These are phyloP conservation scores for Oophaga pumilio DNA, from an alignment of 2,113 vertebrate genomes.

Conservation along the genomic window DNA sequence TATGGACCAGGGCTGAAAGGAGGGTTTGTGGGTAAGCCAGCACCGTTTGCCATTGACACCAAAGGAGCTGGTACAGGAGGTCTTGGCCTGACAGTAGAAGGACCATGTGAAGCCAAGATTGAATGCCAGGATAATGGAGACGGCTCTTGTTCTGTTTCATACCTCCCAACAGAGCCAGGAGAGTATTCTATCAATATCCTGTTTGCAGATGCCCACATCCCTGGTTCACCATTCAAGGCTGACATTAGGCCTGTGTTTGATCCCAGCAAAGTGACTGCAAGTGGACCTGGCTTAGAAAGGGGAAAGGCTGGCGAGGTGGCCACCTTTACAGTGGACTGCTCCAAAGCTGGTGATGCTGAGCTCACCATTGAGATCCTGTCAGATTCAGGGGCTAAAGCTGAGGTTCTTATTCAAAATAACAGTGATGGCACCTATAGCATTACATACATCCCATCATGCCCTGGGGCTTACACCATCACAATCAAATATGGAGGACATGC, in stretches of 20 bases:
- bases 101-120: constrained; percentile 76
- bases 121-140: constrained; percentile 77
- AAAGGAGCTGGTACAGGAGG: constrained; percentile 73
- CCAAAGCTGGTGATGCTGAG: constrained; percentile 87
- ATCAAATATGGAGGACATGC: constrained; percentile 93
- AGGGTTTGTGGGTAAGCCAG: constrained; percentile 67
- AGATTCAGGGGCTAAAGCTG: constrained; percentile 85
- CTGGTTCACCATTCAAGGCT: constrained; percentile 76
- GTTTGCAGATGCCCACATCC: constrained; percentile 75
- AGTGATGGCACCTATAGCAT: constrained; percentile 92
- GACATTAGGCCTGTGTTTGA: constrained; percentile 68
- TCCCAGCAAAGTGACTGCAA: constrained; percentile 84
- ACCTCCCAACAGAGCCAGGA: constrained; percentile 72
- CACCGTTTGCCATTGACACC: constrained; percentile 77
- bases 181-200: constrained; percentile 79
- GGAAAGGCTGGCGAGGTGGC: constrained; percentile 86
- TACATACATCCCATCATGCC: constrained; percentile 90
- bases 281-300: constrained; percentile 85
- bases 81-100: constrained; percentile 76
- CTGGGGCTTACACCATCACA: constrained; percentile 88
- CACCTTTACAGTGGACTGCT: constrained; percentile 91
- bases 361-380: constrained; percentile 93
- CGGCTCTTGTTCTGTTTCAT: constrained; percentile 75
- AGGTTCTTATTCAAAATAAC: constrained; percentile 91
- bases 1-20: constrained; percentile 74